Base-by-base conservation (phyloP, 2,888 invertebrate species). In the Timema cristinae region DNA sequence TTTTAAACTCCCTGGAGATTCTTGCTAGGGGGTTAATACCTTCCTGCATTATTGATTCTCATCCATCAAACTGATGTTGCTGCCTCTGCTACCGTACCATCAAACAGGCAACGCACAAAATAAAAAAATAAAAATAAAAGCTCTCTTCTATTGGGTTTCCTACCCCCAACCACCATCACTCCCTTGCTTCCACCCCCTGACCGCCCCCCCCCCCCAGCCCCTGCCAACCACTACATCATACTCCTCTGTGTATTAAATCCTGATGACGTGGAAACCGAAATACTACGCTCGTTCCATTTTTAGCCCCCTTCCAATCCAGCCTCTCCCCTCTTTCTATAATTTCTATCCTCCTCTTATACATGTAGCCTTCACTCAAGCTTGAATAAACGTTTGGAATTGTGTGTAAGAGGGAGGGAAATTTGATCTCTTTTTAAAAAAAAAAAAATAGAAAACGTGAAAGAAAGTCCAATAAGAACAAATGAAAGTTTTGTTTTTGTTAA, bases 41-140 rank as follows among this genome's bases (percentile, higher is more conserved):
- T 67, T 69, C 69, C 67, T 74, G 72, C 72, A 74, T 74, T 71
- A 74, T 74, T 74, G 74, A 74, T 74, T 74, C 72, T 49, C 69
- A 71, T 72, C 74, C 74, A 72, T 74, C 74, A 74, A 74, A 71
- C 68, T 72, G 72, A 32, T 68, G 72, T 69, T 54, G 54, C 54
- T 54, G 68, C 54, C 16, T 51, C 51, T 47, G 13, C 50, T 67
- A 47, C 13, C 63, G 32, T 11, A 15, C 63, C 63, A 47, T 48
- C 47, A 11, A 63, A 13, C 13, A 13, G 63, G n/a, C n/a, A 13
- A 15, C 63, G n/a, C 50, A 48, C 48, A 52, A 52, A n/a, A 15
- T 16, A 50, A 48, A 48, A 68, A 48, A 32, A 54, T 32, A 68
- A 16, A 67, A 51, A n/a, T 50, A 51, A 69, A 59, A 69, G 59